These are phyloP conservation scores for Synanthedon tipuliformis DNA, from an alignment of 2,888 invertebrate species.

Conservation along the genomic window DNA sequence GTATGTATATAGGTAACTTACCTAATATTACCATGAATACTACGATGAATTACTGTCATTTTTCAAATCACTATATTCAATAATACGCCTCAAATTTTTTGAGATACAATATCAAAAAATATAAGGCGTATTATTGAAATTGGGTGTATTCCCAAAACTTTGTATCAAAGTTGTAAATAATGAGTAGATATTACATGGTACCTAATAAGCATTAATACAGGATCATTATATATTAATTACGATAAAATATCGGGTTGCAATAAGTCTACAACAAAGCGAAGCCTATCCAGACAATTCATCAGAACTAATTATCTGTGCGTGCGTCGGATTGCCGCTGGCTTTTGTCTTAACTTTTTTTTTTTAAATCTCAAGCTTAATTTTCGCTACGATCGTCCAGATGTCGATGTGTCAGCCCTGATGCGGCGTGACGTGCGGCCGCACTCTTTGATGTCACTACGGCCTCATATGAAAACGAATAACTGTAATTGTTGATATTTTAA, in stretches of 20 bases:
- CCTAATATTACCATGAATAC: too few relatives aligned
- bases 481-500: background rate
- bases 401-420: slow-evolving; percentile 45
- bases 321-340: slow-evolving; percentile 14
- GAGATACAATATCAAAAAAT: too few relatives aligned
- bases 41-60: too few relatives aligned
- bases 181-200: too few relatives aligned
- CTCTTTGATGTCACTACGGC: slow-evolving; percentile 31
- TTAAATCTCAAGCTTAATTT: slow-evolving; percentile 35
- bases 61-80: too few relatives aligned
- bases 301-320: slow-evolving; percentile 29
- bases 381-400: slow-evolving; percentile 33
- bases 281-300: slow-evolving; percentile 13
- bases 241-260: slow-evolving; percentile 6
- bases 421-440: slow-evolving; percentile 31
- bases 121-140: too few relatives aligned
- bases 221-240: background rate
- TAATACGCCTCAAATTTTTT: too few relatives aligned
- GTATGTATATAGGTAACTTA: too few relatives aligned
- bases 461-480: slow-evolving; percentile 12
- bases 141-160: too few relatives aligned
- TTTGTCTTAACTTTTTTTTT: slow-evolving; percentile 13
- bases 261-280: slow-evolving; percentile 7
- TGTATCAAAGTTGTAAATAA: too few relatives aligned
- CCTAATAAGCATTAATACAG: too few relatives aligned